phyloP scores from a whole-genome alignment of 2,888 invertebrate genomes.

The Drosophila paramelanica region DNA sequence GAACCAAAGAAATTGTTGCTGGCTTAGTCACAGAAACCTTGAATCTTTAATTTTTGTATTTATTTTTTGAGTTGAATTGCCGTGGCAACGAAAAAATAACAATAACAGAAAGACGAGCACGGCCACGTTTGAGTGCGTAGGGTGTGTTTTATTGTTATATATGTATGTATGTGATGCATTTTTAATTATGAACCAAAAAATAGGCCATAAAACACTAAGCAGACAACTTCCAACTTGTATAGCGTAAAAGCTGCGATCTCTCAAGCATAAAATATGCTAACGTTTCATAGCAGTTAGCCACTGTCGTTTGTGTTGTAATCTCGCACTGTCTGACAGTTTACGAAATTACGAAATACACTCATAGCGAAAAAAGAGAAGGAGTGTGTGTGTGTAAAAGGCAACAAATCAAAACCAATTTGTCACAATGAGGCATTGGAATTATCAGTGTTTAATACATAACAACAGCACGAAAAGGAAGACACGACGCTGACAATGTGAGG shows the following conservation, averaged over 20 bases:
- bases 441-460: conserved; percentile 69
- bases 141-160: conserved; percentile 60
- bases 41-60: conserved; percentile 47
- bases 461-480: conserved; percentile 8
- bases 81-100: conserved; percentile 68
- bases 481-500: conserved; percentile 1
- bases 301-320: conserved; percentile 53
- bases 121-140: conserved; percentile 62
- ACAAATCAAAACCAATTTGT: conserved; percentile 78
- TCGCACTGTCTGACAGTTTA: conserved; percentile 24
- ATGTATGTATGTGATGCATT: conserved; percentile 73
- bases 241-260: conserved; percentile 49
- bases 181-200: conserved; percentile 70
- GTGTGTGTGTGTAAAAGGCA: conserved; percentile 15
- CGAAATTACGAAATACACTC: conserved; percentile 59
- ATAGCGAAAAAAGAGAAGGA: conserved; percentile 4
- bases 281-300: conserved; percentile 42
- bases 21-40: conserved; percentile 81
- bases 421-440: conserved; percentile 71
- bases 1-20: conserved; percentile 59
- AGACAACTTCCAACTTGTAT: conserved; percentile 46
- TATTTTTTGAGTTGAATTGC: conserved; percentile 53
- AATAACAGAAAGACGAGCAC: conserved; percentile 31
- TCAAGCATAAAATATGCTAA: conserved; percentile 69
- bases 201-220: conserved; percentile 51